Percentiles rank a stretch among this genome's conserved stretches.
Conservation (phyloP, 2,888 invertebrate genomes). For the Schizotus pectinicornis region DNA sequence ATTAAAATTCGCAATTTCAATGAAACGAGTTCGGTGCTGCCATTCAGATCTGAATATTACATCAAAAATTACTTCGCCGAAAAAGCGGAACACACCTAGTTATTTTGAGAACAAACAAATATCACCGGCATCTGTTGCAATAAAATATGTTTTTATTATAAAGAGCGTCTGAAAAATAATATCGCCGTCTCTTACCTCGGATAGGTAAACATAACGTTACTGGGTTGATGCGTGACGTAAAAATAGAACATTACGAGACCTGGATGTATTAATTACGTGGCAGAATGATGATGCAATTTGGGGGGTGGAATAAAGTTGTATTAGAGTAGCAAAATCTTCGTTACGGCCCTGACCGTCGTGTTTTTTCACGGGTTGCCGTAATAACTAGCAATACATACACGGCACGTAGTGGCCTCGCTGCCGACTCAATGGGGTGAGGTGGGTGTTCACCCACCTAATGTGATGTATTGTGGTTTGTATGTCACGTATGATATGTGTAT, state of each 20-base stretch:
- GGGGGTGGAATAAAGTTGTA: background rate
- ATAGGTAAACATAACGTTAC: background rate
- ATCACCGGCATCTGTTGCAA: slow-evolving; percentile 5
- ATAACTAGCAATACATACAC: slow-evolving; percentile 31
- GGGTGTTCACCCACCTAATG: slow-evolving; percentile 22
- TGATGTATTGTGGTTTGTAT: slow-evolving; percentile 37
- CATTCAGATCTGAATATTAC: too few relatives aligned
- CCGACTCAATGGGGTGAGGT: slow-evolving; percentile 20
- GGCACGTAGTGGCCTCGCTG: slow-evolving; percentile 28
- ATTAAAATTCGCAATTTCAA: too few relatives aligned
- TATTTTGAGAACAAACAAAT: background rate
- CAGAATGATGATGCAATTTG: background rate
- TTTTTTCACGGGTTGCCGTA: slow-evolving; percentile 22
- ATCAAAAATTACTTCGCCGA: background rate
- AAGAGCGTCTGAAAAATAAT: slow-evolving; percentile 1
- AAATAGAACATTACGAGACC: background rate
- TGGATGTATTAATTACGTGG: background rate
- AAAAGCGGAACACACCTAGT: background rate
- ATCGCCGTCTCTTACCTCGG: background rate
- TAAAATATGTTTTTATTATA: slow-evolving; percentile 1
- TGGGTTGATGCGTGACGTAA: background rate
- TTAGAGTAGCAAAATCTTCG: slow-evolving; percentile 6
- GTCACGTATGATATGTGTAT: slow-evolving; percentile 36
- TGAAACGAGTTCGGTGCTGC: too few relatives aligned
- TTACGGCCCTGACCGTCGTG: slow-evolving; percentile 7